Evolutionary conservation across 2,888 invertebrate genomes (phyloP).

Genomic region (Spatulosminthurus flaviceps): DNA sequence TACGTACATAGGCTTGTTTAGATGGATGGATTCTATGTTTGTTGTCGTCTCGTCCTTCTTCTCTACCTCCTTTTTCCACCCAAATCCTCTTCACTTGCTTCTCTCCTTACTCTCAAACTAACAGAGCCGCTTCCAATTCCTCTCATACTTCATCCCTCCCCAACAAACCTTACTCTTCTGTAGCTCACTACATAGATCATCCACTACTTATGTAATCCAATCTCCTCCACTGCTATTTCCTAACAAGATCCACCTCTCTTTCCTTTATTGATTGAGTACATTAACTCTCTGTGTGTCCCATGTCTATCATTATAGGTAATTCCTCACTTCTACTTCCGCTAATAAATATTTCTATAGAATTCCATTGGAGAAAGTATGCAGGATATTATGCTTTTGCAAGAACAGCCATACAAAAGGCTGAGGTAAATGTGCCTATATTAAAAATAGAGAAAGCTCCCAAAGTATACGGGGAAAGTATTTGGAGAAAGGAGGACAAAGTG

Average conservation of each 20-base stretch:
- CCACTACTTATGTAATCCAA: not conserved
- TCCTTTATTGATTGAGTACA: conserved; percentile 31
- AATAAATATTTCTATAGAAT: too few species aligned
- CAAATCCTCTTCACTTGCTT: not conserved
- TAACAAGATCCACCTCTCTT: not conserved
- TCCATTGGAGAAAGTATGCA: too few species aligned
- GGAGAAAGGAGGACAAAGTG: too few species aligned
- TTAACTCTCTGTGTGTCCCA: not conserved
- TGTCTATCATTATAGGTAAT: not conserved
- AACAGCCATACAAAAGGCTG: too few species aligned
- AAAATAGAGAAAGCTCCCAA: too few species aligned
- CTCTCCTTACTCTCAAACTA: not conserved
- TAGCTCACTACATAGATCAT: not conserved
- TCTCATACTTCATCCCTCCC: not conserved
- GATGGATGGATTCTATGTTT: conserved; percentile 38
- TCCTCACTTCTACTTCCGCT: too few species aligned
- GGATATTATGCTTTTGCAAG: too few species aligned
- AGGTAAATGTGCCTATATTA: too few species aligned
- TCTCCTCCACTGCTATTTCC: not conserved
- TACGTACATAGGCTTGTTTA: conserved; percentile 30
- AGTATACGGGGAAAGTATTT: too few species aligned
- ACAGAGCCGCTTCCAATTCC: not conserved
- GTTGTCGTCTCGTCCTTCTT: conserved; percentile 30
- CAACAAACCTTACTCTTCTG: not conserved
- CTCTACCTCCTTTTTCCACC: not conserved